These are phyloP conservation scores for Morpho achilles DNA, from an alignment of 2,888 invertebrate species.

Conservation along the genomic window DNA sequence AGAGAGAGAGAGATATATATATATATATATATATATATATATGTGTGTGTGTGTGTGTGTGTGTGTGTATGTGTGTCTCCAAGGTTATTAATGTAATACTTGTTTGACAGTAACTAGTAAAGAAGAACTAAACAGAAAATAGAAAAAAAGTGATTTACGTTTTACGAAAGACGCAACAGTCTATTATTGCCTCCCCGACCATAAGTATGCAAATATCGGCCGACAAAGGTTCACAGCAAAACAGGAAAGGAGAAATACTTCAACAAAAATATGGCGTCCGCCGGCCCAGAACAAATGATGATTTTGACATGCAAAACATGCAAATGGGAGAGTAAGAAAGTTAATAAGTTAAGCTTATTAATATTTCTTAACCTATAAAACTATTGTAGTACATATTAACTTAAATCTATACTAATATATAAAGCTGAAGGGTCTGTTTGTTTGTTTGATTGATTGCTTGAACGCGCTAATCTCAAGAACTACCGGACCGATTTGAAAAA, in stretches of 20 bases:
- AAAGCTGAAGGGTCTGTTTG: no score
- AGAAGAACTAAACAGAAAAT: background rate
- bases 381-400: no score
- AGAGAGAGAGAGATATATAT: no score
- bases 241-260: slow-evolving; percentile 25
- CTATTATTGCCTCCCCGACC: slow-evolving; percentile 16
- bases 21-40: no score
- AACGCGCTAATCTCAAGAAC: no score
- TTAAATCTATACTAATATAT: no score
- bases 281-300: slow-evolving; percentile 17
- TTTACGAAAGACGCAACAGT: slow-evolving; percentile 12
- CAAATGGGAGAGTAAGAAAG: slow-evolving; percentile 11
- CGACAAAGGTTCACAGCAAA: slow-evolving; percentile 20
- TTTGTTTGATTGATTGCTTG: no score
- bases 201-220: slow-evolving; percentile 25
- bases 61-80: no score
- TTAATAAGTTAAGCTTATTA: background rate
- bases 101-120: background rate
- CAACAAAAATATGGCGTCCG: slow-evolving; percentile 20
- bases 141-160: slow-evolving; percentile 9
- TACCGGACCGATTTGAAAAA: no score
- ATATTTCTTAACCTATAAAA: no score
- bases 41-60: no score
- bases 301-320: slow-evolving; percentile 21
- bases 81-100: no score